phyloP scores from a whole-genome alignment of 2,113 vertebrate species.

The Athene cunicularia region DNA sequence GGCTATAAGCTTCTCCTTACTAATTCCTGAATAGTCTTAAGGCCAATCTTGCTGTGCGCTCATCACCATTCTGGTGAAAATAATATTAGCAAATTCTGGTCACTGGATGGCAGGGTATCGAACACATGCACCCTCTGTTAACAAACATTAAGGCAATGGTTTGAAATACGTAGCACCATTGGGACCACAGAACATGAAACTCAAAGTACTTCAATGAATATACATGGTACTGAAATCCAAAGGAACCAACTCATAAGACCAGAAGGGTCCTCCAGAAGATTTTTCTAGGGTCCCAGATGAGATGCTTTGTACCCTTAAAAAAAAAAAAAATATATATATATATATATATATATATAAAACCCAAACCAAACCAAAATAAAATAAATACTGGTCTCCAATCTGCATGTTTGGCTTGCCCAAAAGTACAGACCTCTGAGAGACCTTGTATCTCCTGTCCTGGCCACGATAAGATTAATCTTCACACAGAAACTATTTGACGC shows the following conservation, averaged over 20 bases:
- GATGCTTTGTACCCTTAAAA: not conserved
- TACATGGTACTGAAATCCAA: not conserved
- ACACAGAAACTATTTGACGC: not conserved
- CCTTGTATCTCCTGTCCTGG: too few species aligned
- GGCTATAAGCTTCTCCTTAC: not conserved
- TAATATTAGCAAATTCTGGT: not conserved
- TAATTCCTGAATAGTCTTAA: not conserved
- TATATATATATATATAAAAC: not conserved
- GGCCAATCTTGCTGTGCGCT: not conserved
- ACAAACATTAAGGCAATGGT: not conserved
- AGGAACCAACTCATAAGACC: not conserved
- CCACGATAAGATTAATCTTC: not conserved
- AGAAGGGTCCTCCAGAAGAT: not conserved
- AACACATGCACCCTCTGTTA: not conserved
- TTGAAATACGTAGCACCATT: not conserved
- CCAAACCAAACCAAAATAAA: too few species aligned
- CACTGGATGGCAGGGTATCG: not conserved
- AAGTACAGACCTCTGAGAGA: not conserved
- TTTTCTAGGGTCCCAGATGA: not conserved
- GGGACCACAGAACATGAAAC: not conserved
- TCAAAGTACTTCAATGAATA: not conserved
- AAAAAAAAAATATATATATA: not conserved
- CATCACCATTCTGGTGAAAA: not conserved
- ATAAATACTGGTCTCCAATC: not conserved
- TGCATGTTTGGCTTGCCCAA: not conserved